Base-by-base conservation (phyloP, 1,140 invertebrate genomes). In the Drosophila pallidifrons region DNA sequence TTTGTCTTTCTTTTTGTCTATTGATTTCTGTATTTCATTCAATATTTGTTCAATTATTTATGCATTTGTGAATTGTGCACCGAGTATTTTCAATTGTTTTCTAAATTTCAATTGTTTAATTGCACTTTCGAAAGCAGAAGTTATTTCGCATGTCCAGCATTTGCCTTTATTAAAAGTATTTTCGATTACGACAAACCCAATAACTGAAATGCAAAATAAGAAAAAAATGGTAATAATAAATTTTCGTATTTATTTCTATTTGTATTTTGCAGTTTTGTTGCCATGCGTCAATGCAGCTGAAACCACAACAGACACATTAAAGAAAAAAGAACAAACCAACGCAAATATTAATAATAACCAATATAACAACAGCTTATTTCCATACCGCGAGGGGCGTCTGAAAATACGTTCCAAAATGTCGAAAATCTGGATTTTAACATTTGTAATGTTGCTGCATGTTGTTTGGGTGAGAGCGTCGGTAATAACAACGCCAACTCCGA, bases 351-450 rank as follows among this genome's bases (percentile, higher is more conserved):
- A 51, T 45, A 47, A 55, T 25, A 65, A 10, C 20, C 49, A 28
- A 32, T 54, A 59, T 16, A 64, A 58, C 16, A 75, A 72, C 49
- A 57, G 49, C 11, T 65, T 72, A 69, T 16, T 60, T 16, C 13
- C 16, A 41, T n/a, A 35, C n/a, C 15, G 57, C 15, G 57, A 16
- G 16, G 1, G 35, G 28, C 11, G 30, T 41, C 16, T 38, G 49
- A 15, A 63, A 16, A 64, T 49, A 30, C 54, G 15, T 49, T 55
- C 38, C 49, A 71, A 81, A 81, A 59, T 75, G 38, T 38, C 54
- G 58, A 91, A 89, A 89, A 80, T 91, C 55, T 91, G 79, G 79
- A 82, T 89, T 82, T 86, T 89, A 75, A 86, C 77, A 82, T 80
- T 82, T 79, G 73, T 82, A 89, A 89, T 91, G 78, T 72, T 69